These are phyloP conservation scores for Alsophila aescularia DNA, from an alignment of 2,888 invertebrate genomes.

Conservation along the genomic window DNA sequence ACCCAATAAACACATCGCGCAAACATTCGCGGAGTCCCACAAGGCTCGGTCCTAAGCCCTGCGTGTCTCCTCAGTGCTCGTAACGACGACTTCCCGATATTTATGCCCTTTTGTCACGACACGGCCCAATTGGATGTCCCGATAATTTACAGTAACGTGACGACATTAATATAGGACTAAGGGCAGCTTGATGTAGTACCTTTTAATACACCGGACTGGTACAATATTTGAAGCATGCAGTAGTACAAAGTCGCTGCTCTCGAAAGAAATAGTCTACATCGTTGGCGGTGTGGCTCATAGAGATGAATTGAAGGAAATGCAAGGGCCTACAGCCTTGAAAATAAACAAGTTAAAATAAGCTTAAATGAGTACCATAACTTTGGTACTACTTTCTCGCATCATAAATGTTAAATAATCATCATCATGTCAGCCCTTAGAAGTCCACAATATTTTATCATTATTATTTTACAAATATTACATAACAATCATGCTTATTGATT, in stretches of 20 bases:
- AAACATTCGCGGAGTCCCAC: constrained; percentile 49
- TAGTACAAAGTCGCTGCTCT: constrained; percentile 11
- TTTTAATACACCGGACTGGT: constrained; percentile 52
- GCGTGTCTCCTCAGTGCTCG: constrained; percentile 65
- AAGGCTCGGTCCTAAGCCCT: constrained; percentile 62
- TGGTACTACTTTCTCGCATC: no score
- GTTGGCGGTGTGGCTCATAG: no score
- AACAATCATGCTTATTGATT: no score
- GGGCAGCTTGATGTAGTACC: constrained; percentile 59
- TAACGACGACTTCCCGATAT: constrained; percentile 68
- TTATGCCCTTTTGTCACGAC: constrained; percentile 79
- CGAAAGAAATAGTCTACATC: no score
- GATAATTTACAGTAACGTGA: constrained; percentile 78
- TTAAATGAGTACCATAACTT: no score
- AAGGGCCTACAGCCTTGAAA: no score
- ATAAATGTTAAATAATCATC: no score
- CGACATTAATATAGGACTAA: constrained; percentile 66
- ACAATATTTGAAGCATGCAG: constrained; percentile 2
- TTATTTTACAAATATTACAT: no score
- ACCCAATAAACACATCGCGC: constrained; percentile 26
- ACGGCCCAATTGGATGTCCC: constrained; percentile 77
- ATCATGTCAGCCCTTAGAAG: no score
- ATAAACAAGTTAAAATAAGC: no score
- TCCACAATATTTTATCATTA: no score
- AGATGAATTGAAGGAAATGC: no score